These are phyloP conservation scores for Halcyon malimbica DNA, from an alignment of 2,113 vertebrate species.

Conservation along the genomic window DNA sequence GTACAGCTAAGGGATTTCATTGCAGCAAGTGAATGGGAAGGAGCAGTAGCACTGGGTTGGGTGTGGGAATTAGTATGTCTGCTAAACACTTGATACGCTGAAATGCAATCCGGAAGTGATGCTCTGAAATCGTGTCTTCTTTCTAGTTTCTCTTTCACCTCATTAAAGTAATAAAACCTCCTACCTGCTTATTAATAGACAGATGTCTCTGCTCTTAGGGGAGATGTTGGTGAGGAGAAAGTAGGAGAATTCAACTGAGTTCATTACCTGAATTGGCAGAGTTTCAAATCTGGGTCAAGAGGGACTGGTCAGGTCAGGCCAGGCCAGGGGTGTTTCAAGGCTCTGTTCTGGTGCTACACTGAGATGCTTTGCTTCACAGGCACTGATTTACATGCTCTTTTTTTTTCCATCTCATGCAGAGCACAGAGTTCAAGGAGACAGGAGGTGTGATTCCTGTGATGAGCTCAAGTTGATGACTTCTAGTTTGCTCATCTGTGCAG, in stretches of 20 bases:
- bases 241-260: background rate
- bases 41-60: background rate
- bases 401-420: background rate
- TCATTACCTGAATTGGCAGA: background rate
- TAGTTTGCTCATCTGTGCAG: conserved; percentile 24
- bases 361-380: background rate
- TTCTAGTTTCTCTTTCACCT: background rate
- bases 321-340: background rate
- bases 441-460: background rate
- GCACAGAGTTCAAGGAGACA: background rate
- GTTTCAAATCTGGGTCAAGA: background rate
- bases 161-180: background rate
- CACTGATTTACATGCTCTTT: background rate
- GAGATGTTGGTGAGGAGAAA: background rate
- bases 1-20: background rate
- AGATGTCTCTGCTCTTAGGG: background rate
- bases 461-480: conserved; percentile 9
- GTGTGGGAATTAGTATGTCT: background rate
- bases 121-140: background rate
- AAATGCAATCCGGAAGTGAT: background rate
- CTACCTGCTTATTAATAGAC: background rate
- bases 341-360: background rate
- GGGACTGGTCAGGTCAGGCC: background rate
- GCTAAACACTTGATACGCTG: background rate
- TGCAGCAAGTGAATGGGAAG: background rate